Evolutionary conservation across 2,113 vertebrate genomes (phyloP), one percentile per base, ranked within the genome.

Genomic region (Tyrannus savana): DNA sequence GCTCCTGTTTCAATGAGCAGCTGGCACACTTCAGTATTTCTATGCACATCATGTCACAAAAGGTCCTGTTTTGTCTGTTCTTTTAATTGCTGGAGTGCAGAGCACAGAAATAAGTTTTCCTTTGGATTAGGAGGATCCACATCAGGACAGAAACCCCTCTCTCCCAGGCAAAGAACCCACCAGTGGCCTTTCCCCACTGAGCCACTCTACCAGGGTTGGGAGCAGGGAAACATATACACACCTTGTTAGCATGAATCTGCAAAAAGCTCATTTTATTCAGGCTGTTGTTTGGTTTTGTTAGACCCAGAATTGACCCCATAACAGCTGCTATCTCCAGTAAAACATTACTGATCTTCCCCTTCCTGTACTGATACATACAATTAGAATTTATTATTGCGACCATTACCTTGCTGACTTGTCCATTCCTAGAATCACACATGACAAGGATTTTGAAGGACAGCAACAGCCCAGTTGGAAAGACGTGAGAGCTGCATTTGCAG

Each of bases 391-490:
- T 74, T 90, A 47, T 19, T 80, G 55, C 0, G 2, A 67, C 35
- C 44, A 4, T 33, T 74, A 63, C 63, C 47, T 83, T 90, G 75
- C 76, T 80, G 79, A 44, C 59, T 74, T 74, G 72, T 88, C 39
- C 63, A 64, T 88, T 68, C 76, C 55, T 49, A 42, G 76, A 28
- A 39, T 78, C 76, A 86, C 85, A 83, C 33, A 56, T 15, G 60
- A 59, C 0, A 4, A 90, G 49, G 79, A 68, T 90, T 96, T 93
- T 96, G 95, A 97, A 95, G 91, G 96, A 96, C 95, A 96, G 93
- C 82, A 68, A 90, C 90, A 96, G 80, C 76, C 68, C 52, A 71
- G 72, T 68, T 60, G 89, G 84, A 90, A 71, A 0, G 84, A 89
- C 47, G 63, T 0, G 9, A 87, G 91, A 81, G 89, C 86, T 64